Base-by-base conservation (phyloP, 2,888 invertebrate species). In the Drosophila tripunctata region DNA sequence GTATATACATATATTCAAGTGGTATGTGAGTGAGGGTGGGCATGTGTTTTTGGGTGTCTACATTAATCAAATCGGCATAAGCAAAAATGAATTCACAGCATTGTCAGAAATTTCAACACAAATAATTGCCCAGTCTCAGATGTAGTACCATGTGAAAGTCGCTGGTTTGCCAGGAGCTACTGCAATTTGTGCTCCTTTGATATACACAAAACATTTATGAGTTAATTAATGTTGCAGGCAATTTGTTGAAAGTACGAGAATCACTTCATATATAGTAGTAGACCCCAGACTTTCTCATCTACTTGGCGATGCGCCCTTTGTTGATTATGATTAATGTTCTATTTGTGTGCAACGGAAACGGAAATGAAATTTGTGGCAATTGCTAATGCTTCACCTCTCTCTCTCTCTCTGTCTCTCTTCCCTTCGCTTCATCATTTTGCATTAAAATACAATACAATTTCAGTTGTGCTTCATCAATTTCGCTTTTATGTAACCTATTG, bases 191-290 rank as follows among this genome's bases (percentile, higher is more conserved):
- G 83, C 67, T 75, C 75, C 67, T 80, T 71, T 56, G 72, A 79
- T 86, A 73, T 75, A 75, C 79, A 67, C 66, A 71, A 74, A 82
- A 86, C 86, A 84, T 87, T 87, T 87, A 84, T 87, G 86, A 87
- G 88, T 75, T 84, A 87, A 84, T 84, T 84, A 84, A 84, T 79
- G 67, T 77, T 63, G 55, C 66, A 61, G 56, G 47, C 40, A n/a
- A 24, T 35, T 8, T 17, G 2, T 17, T 14, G n/a, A 12, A 38
- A 45, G 69, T 36, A 33, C 43, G 52, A 51, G 43, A 56, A 43
- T 12, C 31, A 27, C 19, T 35, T 44, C 21, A 24, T 27, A 35
- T 38, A 21, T 38, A 17, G 31, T n/a, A 57, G 33, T 41, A 14
- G 7, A 17, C 22, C 4, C 38, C 10, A 2, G 27, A 10, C 17